These are phyloP conservation scores for Campaea margaritaria DNA, from an alignment of 2,888 invertebrate genomes.

Conservation along the genomic window DNA sequence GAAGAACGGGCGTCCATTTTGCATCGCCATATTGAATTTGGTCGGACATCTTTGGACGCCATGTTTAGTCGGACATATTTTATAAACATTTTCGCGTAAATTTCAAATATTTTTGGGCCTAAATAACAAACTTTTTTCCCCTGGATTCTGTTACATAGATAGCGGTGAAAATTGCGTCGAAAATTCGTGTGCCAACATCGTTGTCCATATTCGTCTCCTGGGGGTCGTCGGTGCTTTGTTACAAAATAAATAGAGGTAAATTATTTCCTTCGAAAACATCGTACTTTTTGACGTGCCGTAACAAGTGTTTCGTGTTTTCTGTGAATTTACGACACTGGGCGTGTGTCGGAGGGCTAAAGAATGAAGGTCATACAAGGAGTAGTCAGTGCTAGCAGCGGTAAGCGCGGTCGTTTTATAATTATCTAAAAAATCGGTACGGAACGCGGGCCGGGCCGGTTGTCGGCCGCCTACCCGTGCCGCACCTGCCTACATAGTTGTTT, in stretches of 20 bases:
- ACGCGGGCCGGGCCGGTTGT: slow-evolving; percentile 67
- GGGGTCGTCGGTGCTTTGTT: slow-evolving; percentile 82
- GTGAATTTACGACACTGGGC: slow-evolving; percentile 67
- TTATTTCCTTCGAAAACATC: slow-evolving; percentile 77
- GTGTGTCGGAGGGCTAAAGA: slow-evolving; percentile 51
- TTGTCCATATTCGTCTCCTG: slow-evolving; percentile 77
- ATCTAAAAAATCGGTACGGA: slow-evolving; percentile 64
- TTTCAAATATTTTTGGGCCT: slow-evolving; percentile 84
- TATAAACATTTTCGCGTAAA: slow-evolving; percentile 88
- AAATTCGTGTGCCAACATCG: slow-evolving; percentile 78
- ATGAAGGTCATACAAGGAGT: slow-evolving; percentile 72
- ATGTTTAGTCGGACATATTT: slow-evolving; percentile 91
- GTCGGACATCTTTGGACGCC: slow-evolving; percentile 89
- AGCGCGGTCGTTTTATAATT: slow-evolving; percentile 77
- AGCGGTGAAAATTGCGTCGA: slow-evolving; percentile 67
- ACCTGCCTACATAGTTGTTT: slow-evolving; percentile 60
- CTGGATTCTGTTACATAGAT: slow-evolving; percentile 72
- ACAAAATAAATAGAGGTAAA: slow-evolving; percentile 84
- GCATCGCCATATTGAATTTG: slow-evolving; percentile 86
- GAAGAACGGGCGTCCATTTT: slow-evolving; percentile 82
- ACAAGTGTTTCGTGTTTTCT: slow-evolving; percentile 80
- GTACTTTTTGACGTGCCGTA: slow-evolving; percentile 80
- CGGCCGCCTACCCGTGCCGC: slow-evolving; percentile 46
- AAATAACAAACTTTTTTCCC: slow-evolving; percentile 82
- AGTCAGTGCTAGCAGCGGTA: slow-evolving; percentile 61